phyloP scores from a whole-genome alignment of 2,113 vertebrate genomes.

The Oncorhynchus keta region DNA sequence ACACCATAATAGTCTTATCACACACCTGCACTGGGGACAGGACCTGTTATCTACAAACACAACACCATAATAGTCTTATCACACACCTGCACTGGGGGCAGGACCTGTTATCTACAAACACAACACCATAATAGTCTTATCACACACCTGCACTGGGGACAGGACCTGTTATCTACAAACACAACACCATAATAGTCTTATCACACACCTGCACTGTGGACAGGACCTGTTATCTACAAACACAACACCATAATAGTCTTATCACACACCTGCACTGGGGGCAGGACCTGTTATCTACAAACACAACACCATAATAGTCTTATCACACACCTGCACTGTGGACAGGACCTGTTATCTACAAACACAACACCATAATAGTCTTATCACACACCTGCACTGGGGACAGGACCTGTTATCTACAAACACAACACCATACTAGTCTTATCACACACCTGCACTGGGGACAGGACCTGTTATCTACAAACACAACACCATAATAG shows the following conservation, averaged over 20 bases:
- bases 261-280: conserved; percentile 87
- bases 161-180: conserved; percentile 75
- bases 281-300: conserved; percentile 77
- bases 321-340: conserved; percentile 88
- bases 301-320: conserved; percentile 79
- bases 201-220: no score
- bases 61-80: no score
- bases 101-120: no score
- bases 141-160: no score
- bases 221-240: conserved; percentile 69
- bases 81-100: no score
- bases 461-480: conserved; percentile 69
- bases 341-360: conserved; percentile 77
- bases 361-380: conserved; percentile 75
- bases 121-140: no score
- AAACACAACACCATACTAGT: conserved; percentile 77
- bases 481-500: conserved; percentile 75
- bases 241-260: conserved; percentile 82
- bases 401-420: conserved; percentile 76
- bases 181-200: no score
- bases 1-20: no score
- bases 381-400: conserved; percentile 90
- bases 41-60: no score
- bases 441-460: conserved; percentile 70
- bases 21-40: no score